Conservation (phyloP, 2,888 invertebrate genomes). For the Idaea straminata region DNA sequence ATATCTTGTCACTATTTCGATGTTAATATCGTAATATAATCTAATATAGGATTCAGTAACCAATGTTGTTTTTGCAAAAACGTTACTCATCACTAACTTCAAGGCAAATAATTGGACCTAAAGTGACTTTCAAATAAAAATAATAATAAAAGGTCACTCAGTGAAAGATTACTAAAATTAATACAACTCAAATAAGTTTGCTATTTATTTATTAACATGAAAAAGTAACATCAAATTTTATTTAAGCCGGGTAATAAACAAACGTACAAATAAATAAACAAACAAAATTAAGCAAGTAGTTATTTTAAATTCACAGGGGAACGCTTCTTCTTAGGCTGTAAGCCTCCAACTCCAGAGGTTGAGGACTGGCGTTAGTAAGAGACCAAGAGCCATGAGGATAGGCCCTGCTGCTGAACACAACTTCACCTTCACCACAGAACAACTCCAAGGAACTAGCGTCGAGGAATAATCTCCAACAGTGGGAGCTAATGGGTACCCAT, state of each 20-base stretch:
- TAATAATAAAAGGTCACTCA: not conserved
- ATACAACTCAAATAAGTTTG: not conserved
- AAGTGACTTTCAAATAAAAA: too few species aligned
- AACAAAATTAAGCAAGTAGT: not conserved
- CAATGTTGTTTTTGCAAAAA: not conserved
- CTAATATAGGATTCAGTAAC: not conserved
- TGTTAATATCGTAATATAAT: not conserved
- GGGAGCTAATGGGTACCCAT: constrained; percentile 53
- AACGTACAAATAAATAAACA: not conserved
- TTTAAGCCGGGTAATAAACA: not conserved
- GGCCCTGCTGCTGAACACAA: constrained; percentile 66
- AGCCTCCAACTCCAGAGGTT: constrained; percentile 47
- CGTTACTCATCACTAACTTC: too few species aligned
- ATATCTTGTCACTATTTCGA: not conserved
- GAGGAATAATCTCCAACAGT: constrained; percentile 58
- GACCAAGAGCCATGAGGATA: constrained; percentile 62
- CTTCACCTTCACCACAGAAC: constrained; percentile 72
- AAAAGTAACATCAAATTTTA: not conserved
- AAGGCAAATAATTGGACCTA: too few species aligned
- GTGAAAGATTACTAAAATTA: not conserved
- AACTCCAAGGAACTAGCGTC: constrained; percentile 69
- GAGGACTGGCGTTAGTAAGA: constrained; percentile 54
- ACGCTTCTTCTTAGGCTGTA: constrained; percentile 57
- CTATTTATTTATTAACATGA: not conserved
- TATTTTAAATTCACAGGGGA: constrained; percentile 35